A percentile compares a stretch with the other conserved stretches of the same genome.
phyloP scores from a whole-genome alignment of 2,888 invertebrate species.

The Copidosoma aretas region DNA sequence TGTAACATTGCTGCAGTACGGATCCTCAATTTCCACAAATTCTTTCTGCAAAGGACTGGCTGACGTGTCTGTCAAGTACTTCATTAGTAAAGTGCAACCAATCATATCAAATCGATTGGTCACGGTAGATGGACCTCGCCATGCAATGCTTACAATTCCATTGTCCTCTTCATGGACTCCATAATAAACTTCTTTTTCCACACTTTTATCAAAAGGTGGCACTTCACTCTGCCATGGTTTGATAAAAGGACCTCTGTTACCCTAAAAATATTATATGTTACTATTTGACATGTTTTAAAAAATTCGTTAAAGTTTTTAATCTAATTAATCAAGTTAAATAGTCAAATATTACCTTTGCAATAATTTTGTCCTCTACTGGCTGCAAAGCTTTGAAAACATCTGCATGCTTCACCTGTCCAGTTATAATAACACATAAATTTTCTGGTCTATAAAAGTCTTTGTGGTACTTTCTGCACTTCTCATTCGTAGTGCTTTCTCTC shows the following conservation, averaged over 20 bases:
- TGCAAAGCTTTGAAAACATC: conserved; percentile 78
- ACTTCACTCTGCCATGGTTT: conserved; percentile 81
- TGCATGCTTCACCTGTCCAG: conserved; percentile 78
- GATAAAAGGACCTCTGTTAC: conserved; percentile 67
- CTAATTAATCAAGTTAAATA: conserved; percentile 7
- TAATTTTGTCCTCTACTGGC: conserved; percentile 78
- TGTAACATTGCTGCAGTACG: conserved; percentile 77
- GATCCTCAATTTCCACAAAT: conserved; percentile 83
- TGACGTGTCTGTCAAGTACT: conserved; percentile 86
- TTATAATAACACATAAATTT: conserved; percentile 83
- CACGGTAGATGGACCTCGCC: conserved; percentile 78
- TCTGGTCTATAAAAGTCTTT: conserved; percentile 87
- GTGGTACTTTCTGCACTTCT: conserved; percentile 83
- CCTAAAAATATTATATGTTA: conserved; percentile 55
- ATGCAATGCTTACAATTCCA: conserved; percentile 79
- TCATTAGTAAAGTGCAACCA: conserved; percentile 74
- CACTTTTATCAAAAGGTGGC: conserved; percentile 69
- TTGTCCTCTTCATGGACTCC: conserved; percentile 85
- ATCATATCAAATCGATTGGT: conserved; percentile 68
- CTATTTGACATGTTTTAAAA: not conserved
- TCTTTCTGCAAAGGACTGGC: conserved; percentile 83
- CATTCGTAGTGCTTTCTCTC: conserved; percentile 79
- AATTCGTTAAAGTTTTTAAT: conserved; percentile 5
- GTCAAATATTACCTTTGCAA: conserved; percentile 66
- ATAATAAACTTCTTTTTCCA: conserved; percentile 70